These are phyloP conservation scores for Manduca sexta DNA, from an alignment of 1,140 invertebrate genomes.

Conservation along the genomic window DNA sequence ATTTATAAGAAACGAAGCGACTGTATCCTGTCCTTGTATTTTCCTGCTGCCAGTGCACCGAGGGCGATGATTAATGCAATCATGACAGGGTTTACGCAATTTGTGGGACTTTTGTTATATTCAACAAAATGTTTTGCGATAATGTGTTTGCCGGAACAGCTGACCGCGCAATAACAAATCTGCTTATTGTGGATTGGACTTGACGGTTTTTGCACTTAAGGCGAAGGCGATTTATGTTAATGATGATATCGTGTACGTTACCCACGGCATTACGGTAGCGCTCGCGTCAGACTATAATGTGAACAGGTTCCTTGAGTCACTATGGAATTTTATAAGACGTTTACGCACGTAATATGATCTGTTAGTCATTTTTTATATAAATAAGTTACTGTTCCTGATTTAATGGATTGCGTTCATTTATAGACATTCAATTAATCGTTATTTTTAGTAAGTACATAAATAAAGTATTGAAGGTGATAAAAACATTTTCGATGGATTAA, in stretches of 20 bases:
- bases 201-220: conserved; percentile 39
- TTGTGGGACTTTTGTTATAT: background rate
- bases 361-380: no score
- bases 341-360: background rate
- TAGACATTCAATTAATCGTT: no score
- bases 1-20: conserved; percentile 5
- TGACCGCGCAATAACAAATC: conserved; percentile 24
- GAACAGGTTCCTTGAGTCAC: background rate
- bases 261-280: conserved; percentile 8
- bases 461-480: no score
- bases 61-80: conserved; percentile 21
- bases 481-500: no score
- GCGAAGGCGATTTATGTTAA: conserved; percentile 22
- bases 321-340: conserved; percentile 2
- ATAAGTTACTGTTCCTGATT: no score
- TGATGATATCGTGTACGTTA: conserved; percentile 22
- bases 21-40: conserved; percentile 16
- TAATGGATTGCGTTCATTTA: no score
- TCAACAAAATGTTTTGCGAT: background rate
- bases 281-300: background rate
- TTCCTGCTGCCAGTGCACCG: conserved; percentile 15
- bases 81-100: conserved; percentile 9
- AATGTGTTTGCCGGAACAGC: conserved; percentile 23
- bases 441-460: no score
- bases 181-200: conserved; percentile 17